Base-by-base conservation (phyloP, 2,797 vertebrate species). In the Anguilla anguilla region DNA sequence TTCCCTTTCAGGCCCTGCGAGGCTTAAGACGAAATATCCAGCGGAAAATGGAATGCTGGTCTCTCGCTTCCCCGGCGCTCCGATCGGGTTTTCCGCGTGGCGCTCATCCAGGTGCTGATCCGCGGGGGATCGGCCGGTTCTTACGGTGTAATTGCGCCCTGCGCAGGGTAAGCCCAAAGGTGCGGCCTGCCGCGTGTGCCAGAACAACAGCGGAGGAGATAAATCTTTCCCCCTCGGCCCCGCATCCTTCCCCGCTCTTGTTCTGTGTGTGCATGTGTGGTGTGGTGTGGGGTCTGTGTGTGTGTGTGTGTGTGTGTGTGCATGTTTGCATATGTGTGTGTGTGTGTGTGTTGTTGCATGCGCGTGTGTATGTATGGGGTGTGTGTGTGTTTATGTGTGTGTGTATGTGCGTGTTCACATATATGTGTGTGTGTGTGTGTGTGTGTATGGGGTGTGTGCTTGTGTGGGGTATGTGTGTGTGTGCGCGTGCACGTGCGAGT, bases 131-230 rank as follows among this genome's bases (percentile, higher is more conserved):
- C 83, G 79, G 85, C 72, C 39, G 5, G 85, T 79, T 89, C 2
- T 86, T 85, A 89, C 88, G 85, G 67, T 84, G 88, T 90, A 51
- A 91, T 91, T 89, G 89, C 84, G 49, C 39, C 77, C 84, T 72
- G 85, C 67, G 1, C 84, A 87, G 92, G 89, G 88, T 6, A 35
- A 87, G 87, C 53, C 90, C 88, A 61, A 19, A 88, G 89, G 90
- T 49, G 85, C 84, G 57, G 53, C 57, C 89, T 88, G 74, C 82
- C 15, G 89, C 86, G 85, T 88, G 10, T 77, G 39, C n/a, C 94
- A 92, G 85, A 10, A 89, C 87, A 85, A 19, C 79, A 77, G 86
- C 89, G 88, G 89, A 90, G 88, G 81, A 89, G 91, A 91, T 91
- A 91, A 90, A 35, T 22, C 7, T 46, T 17, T 31, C 86, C 46